A percentile compares a stretch with the other conserved stretches of the same genome.
phyloP scores from a whole-genome alignment of 2,797 vertebrate genomes.

The Saguinus oedipus region DNA sequence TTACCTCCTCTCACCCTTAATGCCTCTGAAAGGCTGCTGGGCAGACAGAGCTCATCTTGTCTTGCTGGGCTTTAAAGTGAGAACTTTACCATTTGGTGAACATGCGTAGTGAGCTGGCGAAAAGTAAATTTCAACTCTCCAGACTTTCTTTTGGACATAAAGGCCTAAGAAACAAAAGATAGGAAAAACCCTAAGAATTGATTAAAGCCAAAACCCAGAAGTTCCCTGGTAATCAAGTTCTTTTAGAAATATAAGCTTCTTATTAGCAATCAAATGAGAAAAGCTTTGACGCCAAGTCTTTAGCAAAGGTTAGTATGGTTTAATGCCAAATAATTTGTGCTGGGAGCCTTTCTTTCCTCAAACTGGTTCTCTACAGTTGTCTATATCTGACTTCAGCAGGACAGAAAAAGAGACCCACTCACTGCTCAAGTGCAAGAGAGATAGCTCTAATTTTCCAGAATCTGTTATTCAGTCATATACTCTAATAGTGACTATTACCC shows the following conservation, averaged over 20 bases:
- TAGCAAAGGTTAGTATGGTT: constrained; percentile 68
- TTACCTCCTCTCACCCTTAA: constrained; percentile 88
- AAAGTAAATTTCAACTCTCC: constrained; percentile 32
- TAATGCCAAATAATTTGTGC: constrained; percentile 62
- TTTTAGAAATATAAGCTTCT: constrained; percentile 75
- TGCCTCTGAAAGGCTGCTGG: constrained; percentile 86
- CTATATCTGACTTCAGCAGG: not conserved
- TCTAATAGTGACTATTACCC: not conserved
- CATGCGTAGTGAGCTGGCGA: constrained; percentile 51
- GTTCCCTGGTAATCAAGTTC: constrained; percentile 66
- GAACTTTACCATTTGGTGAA: constrained; percentile 78
- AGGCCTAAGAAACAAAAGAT: constrained; percentile 26
- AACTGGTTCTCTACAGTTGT: constrained; percentile 11
- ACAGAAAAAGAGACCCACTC: constrained; percentile 45
- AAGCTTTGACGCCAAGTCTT: constrained; percentile 74
- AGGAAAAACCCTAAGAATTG: constrained; percentile 38
- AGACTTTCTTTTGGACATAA: constrained; percentile 52
- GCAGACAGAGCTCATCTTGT: constrained; percentile 84
- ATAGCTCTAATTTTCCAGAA: not conserved
- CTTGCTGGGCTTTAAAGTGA: constrained; percentile 80
- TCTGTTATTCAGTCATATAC: not conserved
- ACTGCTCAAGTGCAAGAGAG: not conserved
- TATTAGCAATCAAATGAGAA: constrained; percentile 75
- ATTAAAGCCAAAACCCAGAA: constrained; percentile 69
- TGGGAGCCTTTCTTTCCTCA: constrained; percentile 63